Conservation (phyloP, 1,140 invertebrate species). For the Pogonomyrmex barbatus region DNA sequence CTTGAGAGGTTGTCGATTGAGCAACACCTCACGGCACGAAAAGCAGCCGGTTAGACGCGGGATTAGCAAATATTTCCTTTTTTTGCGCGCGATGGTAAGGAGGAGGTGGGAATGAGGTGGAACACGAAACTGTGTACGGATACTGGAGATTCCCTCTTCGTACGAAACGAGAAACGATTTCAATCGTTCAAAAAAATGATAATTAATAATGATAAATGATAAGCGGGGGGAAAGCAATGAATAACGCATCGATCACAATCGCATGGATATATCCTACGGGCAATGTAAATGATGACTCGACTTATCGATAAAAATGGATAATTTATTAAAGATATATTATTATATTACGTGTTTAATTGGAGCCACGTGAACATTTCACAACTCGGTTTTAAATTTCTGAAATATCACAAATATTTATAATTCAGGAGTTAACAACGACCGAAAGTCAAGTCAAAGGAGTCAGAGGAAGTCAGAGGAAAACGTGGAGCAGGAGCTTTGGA, state of each 20-base stretch:
- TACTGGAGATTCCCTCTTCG: conserved; percentile 6
- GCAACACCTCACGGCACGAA: conserved; percentile 34
- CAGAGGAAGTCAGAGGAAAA: neutral
- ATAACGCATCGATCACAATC: neutral
- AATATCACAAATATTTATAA: neutral
- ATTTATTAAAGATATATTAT: neutral
- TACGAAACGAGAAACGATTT: neutral
- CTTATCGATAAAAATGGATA: neutral
- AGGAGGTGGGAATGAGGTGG: neutral
- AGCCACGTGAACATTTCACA: neutral
- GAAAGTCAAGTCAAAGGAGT: conserved; percentile 2
- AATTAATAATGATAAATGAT: neutral
- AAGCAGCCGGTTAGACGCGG: neutral
- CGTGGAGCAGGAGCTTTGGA: neutral
- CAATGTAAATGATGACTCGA: neutral
- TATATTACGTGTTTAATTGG: neutral
- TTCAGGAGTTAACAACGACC: neutral
- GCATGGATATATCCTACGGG: neutral
- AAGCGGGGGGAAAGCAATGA: neutral
- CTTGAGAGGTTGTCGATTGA: conserved; percentile 33
- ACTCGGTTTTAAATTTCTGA: neutral
- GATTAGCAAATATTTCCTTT: conserved; percentile 52
- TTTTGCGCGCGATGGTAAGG: neutral
- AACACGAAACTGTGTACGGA: conserved; percentile 14
- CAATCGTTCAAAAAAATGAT: neutral